Evolutionary conservation across 2,797 vertebrate species (phyloP).

Genomic region (Sebastes umbrosus): DNA sequence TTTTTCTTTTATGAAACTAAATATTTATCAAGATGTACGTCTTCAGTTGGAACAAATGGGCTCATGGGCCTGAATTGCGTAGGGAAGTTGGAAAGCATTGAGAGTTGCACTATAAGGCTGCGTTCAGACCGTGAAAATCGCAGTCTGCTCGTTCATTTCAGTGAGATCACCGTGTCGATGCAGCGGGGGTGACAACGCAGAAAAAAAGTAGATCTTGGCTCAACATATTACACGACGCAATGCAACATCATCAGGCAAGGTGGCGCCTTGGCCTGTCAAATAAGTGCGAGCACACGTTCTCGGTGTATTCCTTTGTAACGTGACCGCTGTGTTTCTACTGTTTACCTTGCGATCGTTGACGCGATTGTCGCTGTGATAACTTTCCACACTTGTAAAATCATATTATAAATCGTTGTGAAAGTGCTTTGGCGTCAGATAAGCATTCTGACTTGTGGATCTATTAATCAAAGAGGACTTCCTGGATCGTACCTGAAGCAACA

Average conservation of each 20-base stretch:
- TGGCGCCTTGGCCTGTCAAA: neutral
- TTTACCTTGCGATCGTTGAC: neutral
- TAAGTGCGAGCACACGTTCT: neutral
- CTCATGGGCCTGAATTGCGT: neutral
- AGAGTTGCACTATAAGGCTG: neutral
- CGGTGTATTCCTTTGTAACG: neutral
- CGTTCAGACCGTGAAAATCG: neutral
- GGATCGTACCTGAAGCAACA: neutral
- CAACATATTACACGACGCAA: neutral
- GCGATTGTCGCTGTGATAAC: neutral
- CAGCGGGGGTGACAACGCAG: neutral
- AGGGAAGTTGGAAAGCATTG: neutral
- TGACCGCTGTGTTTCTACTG: neutral
- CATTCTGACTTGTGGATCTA: neutral
- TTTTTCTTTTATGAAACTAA: neutral
- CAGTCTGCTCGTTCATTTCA: neutral
- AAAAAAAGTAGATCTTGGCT: neutral
- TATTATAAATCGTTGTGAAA: neutral
- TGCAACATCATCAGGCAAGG: neutral
- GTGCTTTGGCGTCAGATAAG: neutral
- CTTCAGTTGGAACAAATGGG: neutral
- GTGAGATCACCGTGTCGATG: neutral
- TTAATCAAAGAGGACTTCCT: slow-evolving; percentile 18
- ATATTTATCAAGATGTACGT: neutral
- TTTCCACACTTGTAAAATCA: slow-evolving; percentile 9